Evolutionary conservation across 2,888 invertebrate species (phyloP).

Genomic region (Patella ulyssiponensis): DNA sequence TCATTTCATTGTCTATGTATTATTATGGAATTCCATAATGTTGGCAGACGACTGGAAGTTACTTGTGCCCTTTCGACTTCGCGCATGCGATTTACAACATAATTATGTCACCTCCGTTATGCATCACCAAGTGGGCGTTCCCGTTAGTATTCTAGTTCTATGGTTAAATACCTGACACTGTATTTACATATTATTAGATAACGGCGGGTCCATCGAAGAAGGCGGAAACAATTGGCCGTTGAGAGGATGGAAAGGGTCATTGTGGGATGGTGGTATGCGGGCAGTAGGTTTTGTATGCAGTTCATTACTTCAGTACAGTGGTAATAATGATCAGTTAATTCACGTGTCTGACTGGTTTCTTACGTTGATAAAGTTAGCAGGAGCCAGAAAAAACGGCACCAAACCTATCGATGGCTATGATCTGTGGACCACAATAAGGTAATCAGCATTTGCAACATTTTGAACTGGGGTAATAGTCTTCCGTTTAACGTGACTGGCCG

Average conservation of each 20-base stretch:
- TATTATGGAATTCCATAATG: no score
- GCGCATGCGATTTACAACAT: no score
- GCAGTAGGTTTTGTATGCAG: neutral
- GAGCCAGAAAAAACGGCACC: slow-evolving; percentile 59
- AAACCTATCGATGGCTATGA: slow-evolving; percentile 65
- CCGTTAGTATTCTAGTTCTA: no score
- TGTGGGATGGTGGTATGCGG: neutral
- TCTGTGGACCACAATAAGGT: slow-evolving; percentile 67
- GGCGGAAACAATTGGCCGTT: slow-evolving; percentile 67
- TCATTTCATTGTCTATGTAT: no score
- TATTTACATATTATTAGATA: slow-evolving; percentile 70
- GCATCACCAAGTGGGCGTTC: no score
- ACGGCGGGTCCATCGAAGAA: slow-evolving; percentile 61
- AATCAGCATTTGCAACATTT: neutral
- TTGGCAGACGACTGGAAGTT: no score
- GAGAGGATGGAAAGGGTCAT: slow-evolving; percentile 44
- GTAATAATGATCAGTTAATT: slow-evolving; percentile 51
- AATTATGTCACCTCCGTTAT: no score
- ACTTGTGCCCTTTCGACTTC: no score
- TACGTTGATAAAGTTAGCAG: slow-evolving; percentile 62
- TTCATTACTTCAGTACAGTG: slow-evolving; percentile 40
- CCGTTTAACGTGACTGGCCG: no score
- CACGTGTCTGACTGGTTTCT: slow-evolving; percentile 71
- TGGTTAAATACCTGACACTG: no score
- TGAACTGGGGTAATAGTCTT: no score